A percentile compares a stretch with the other conserved stretches of the same genome.
phyloP scores from a whole-genome alignment of 1,140 invertebrate genomes.

The Luehdorfia chinensis region DNA sequence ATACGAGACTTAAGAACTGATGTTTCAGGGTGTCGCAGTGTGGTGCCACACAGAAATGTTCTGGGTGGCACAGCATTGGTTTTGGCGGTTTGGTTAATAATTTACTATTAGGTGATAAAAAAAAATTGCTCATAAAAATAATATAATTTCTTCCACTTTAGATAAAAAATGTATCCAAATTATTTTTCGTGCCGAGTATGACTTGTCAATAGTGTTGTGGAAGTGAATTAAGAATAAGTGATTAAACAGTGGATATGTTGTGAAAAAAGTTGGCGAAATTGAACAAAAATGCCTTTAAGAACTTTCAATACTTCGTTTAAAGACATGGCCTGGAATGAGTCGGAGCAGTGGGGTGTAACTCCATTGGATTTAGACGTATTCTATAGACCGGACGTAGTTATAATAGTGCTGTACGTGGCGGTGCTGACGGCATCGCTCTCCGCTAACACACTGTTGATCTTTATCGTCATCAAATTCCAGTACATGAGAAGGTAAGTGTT shows the following conservation, averaged over 20 bases:
- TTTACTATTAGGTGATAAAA: no score
- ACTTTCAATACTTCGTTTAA: not conserved
- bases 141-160: no score
- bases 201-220: no score
- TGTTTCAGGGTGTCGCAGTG: no score
- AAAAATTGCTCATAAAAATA: no score
- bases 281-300: not conserved
- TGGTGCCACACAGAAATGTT: no score
- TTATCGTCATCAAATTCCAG: slow-evolving; percentile 82
- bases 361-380: slow-evolving; percentile 58
- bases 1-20: no score
- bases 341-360: slow-evolving; percentile 21
- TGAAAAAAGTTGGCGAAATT: not conserved
- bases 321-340: not conserved
- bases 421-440: slow-evolving; percentile 79
- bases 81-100: no score
- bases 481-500: slow-evolving; percentile 82
- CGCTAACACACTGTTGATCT: slow-evolving; percentile 81
- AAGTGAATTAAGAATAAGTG: not conserved
- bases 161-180: no score
- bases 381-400: slow-evolving; percentile 65
- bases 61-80: no score
- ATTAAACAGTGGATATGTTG: no score
- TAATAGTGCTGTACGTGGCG: slow-evolving; percentile 80
- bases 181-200: no score